These are phyloP conservation scores for Drosophila anceps DNA, from an alignment of 2,888 invertebrate genomes.

Conservation along the genomic window DNA sequence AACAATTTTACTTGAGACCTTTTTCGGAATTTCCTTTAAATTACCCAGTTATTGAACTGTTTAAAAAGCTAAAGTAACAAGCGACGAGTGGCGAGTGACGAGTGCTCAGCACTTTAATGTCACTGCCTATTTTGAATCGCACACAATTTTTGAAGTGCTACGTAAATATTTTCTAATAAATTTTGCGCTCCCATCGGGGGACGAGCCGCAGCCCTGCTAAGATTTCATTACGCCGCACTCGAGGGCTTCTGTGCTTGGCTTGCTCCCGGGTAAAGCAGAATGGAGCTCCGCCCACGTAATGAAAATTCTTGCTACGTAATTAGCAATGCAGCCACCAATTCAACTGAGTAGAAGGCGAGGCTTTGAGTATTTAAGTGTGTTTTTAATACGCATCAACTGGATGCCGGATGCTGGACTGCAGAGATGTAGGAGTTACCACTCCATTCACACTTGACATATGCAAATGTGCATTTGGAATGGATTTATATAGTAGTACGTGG, in stretches of 20 bases:
- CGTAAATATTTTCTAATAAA: conserved; percentile 82
- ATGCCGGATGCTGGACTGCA: conserved; percentile 19
- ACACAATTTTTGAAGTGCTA: conserved; percentile 72
- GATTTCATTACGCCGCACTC: conserved; percentile 78
- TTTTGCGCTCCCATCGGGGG: conserved; percentile 65
- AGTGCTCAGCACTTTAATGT: conserved; percentile 43
- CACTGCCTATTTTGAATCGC: conserved; percentile 55
- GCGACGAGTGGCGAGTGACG: conserved; percentile 3
- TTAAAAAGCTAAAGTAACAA: background rate
- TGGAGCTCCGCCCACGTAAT: conserved; percentile 45
- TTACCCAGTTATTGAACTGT: too few species aligned
- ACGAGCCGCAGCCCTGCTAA: conserved; percentile 37
- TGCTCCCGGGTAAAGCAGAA: conserved; percentile 2
- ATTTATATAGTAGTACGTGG: conserved; percentile 51
- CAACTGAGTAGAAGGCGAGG: conserved; percentile 1
- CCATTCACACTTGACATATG: conserved; percentile 68
- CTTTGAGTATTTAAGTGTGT: conserved; percentile 58
- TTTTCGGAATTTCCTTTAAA: background rate
- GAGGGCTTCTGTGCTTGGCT: conserved; percentile 37
- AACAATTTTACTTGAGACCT: background rate
- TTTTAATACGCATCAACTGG: conserved; percentile 60
- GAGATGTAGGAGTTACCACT: conserved; percentile 46
- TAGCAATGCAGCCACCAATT: conserved; percentile 63
- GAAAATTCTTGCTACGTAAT: conserved; percentile 70
- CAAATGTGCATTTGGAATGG: conserved; percentile 61